Evolutionary conservation across 2,888 invertebrate species (phyloP).

Genomic region (Meandrusa payeni): DNA sequence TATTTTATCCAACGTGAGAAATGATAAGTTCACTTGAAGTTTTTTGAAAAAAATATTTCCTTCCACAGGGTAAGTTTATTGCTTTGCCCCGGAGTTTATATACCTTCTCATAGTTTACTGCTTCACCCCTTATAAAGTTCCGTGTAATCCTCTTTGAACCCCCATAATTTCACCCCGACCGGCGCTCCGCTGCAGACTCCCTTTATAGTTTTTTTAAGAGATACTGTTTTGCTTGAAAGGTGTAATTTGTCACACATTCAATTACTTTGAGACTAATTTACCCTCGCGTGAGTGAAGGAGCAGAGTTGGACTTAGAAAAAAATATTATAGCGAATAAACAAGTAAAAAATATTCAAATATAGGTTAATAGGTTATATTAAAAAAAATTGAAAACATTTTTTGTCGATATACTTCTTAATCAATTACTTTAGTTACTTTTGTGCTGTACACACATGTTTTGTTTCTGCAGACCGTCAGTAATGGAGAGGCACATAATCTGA

Average conservation of each 20-base stretch:
- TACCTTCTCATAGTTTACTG: constrained; percentile 24
- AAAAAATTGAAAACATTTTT: no score
- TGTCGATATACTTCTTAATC: no score
- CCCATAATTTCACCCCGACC: constrained; percentile 23
- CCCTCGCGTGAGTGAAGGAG: background rate
- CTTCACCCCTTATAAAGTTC: constrained; percentile 25
- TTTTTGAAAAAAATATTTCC: constrained; percentile 11
- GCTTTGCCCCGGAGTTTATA: constrained; percentile 19
- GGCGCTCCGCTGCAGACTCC: constrained; percentile 8
- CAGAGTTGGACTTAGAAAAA: constrained; percentile 14
- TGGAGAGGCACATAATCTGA: no score
- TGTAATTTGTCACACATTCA: constrained; percentile 17
- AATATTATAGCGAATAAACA: no score
- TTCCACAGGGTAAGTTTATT: constrained; percentile 16
- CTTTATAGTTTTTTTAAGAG: constrained; percentile 15
- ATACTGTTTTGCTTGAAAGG: constrained; percentile 14
- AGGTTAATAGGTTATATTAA: no score
- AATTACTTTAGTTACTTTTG: no score
- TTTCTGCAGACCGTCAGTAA: no score
- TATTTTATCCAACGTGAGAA: no score
- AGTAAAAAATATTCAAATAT: no score
- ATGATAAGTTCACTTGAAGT: no score
- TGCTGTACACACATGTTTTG: no score
- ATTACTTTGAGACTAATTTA: constrained; percentile 20
- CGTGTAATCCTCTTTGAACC: constrained; percentile 24